Base-by-base conservation (phyloP, 2,888 invertebrate species). In the Sylvicola fuscatus region DNA sequence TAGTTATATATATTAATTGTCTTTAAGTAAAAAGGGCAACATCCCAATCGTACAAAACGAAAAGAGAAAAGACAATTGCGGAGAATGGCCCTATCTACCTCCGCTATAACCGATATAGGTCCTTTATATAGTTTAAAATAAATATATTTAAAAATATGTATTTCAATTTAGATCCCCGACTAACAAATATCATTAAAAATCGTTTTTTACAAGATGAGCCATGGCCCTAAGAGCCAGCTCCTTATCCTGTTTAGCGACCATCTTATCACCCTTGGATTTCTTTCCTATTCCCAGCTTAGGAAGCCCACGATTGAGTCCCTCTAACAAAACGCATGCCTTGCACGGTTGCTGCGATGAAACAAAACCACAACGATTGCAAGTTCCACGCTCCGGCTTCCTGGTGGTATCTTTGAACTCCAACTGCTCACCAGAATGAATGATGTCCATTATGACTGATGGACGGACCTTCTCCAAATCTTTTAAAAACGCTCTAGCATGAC, bases 401-500 rank as follows among this genome's bases (percentile, higher is more conserved):
- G 84, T 71, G 35, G 70, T 73, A 45, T 82, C 81, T 49, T 84
- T 82, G 12, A 93, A 70, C 37, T 73, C 68, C 51, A 97, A 60
- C 38, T 76, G 73, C 64, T 93, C 92, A 35, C 87, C 87, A 76
- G 90, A 89, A 55, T 87, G 80, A 43, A 90, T 84, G 34, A 90
- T 86, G 50, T 90, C 89, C 66, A 95, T 81, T 38, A 95, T 93
- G 29, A 82, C 73, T 10, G 82, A 72, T 1, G 98, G 86, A 42
- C 90, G 70, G 37, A 95, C 74, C 58, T 84, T 84, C 56, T 98
- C 98, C 50, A 98, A 63, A 59, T 97, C 90, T 56, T 98, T 97
- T 1, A 98, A 68, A 46, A 83, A 74, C 1, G 83, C 72, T 46
- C 95, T 62, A 0, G 89, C 90, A 56, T 92, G 79, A 0, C 92